Percentiles rank a stretch among this genome's conserved stretches.
Evolutionary conservation across 2,797 vertebrate genomes (phyloP).

Genomic region (Myiotriccus ornatus): DNA sequence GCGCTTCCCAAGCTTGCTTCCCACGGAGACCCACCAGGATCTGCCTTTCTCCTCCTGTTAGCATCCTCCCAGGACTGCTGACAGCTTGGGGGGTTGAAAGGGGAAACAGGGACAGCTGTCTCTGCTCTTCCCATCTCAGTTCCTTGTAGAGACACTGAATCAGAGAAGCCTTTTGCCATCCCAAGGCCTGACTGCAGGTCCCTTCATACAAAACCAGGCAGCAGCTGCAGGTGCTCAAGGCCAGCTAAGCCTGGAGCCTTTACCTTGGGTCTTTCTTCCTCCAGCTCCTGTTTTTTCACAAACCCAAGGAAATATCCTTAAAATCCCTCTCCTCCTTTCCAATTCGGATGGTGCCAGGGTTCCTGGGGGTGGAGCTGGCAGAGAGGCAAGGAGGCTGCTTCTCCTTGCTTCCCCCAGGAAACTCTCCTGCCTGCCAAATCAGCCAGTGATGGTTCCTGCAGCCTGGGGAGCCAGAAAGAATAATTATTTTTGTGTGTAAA

Average conservation of each 20-base stretch:
- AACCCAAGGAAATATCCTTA: neutral
- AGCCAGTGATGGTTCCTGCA: neutral
- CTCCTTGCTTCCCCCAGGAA: neutral
- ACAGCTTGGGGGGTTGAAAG: neutral
- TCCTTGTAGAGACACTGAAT: neutral
- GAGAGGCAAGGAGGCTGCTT: neutral
- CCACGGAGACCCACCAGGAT: neutral
- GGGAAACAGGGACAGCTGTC: neutral
- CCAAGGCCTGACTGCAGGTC: fast-evolving
- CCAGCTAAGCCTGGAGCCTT: neutral
- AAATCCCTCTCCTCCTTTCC: neutral
- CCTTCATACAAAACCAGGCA: neutral
- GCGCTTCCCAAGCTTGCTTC: fast-evolving
- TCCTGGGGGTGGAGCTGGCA: constrained; percentile 31
- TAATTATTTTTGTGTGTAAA: neutral
- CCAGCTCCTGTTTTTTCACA: neutral
- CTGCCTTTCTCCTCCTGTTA: neutral
- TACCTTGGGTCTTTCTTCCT: neutral
- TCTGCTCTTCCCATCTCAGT: neutral
- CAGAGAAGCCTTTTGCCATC: neutral
- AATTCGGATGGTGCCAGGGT: neutral
- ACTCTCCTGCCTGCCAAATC: neutral
- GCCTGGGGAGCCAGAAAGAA: neutral
- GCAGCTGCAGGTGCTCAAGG: neutral
- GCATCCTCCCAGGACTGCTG: neutral